Evolutionary conservation across 2,888 invertebrate genomes (phyloP).

Genomic region (Anthrax anthrax): DNA sequence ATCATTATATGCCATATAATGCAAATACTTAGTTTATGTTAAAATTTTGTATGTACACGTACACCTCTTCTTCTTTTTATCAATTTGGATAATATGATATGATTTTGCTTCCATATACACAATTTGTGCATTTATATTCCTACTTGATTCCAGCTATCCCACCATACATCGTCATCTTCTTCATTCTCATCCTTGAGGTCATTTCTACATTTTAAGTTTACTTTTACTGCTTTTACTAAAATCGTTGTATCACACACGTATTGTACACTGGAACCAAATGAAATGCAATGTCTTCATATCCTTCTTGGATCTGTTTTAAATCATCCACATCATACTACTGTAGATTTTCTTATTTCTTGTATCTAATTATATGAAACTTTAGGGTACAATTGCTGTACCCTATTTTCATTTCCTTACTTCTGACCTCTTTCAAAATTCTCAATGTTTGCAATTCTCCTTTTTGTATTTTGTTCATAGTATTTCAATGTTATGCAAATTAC

Average conservation of each 20-base stretch:
- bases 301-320: neutral
- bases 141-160: no score
- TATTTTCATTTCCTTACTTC: neutral
- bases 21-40: no score
- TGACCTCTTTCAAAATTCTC: neutral
- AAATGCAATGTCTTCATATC: neutral
- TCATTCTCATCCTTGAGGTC: no score
- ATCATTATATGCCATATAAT: no score
- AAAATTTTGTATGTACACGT: no score
- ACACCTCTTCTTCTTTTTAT: no score
- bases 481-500: slow-evolving; percentile 21
- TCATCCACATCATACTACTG: neutral
- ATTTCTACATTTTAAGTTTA: neutral
- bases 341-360: slow-evolving; percentile 3
- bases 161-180: no score
- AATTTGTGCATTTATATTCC: neutral
- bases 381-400: slow-evolving; percentile 6
- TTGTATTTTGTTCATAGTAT: slow-evolving; percentile 14
- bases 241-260: neutral
- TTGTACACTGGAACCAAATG: neutral
- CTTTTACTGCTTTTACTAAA: neutral
- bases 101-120: no score
- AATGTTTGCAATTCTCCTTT: slow-evolving; percentile 4
- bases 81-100: no score
- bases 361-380: no score